A percentile compares a stretch with the other conserved stretches of the same genome.
phyloP scores from a whole-genome alignment of 2,113 vertebrate species.

The Vireo altiloquus region DNA sequence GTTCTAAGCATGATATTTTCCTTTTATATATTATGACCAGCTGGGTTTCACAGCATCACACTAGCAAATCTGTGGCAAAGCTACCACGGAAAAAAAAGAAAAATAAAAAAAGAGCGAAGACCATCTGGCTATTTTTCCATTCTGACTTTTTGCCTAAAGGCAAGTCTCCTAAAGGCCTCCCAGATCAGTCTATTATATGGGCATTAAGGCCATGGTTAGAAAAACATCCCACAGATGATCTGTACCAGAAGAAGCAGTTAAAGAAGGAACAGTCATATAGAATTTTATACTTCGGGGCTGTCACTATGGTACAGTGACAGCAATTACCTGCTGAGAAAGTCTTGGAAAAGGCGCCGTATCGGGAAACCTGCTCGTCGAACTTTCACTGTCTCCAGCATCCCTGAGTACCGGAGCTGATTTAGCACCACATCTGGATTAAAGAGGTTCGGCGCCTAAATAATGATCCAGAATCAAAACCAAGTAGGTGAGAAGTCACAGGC shows the following conservation, averaged over 20 bases:
- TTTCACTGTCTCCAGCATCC: slow-evolving; percentile 92
- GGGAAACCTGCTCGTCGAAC: slow-evolving; percentile 89
- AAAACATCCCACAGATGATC: background rate
- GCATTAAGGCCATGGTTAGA: background rate
- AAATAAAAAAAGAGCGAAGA: background rate
- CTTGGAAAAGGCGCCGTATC: slow-evolving; percentile 82
- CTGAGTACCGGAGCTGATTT: slow-evolving; percentile 89
- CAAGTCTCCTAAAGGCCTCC: background rate
- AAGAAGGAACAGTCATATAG: background rate
- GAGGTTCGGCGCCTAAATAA: slow-evolving; percentile 75
- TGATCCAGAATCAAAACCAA: background rate
- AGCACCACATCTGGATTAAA: slow-evolving; percentile 86
- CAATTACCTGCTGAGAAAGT: slow-evolving; percentile 82
- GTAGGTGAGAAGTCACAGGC: background rate
- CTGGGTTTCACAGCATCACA: slow-evolving; percentile 5
- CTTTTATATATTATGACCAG: background rate
- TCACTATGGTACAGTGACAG: background rate
- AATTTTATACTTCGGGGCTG: background rate
- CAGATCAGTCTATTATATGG: background rate
- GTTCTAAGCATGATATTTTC: background rate
- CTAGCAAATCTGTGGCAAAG: background rate
- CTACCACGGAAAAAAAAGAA: background rate
- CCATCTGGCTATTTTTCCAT: background rate
- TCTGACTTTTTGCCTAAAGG: slow-evolving; percentile 1
- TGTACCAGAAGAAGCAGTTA: background rate